Conservation (phyloP, 1,140 invertebrate species). For the Zeugodacus cucurbitae region DNA sequence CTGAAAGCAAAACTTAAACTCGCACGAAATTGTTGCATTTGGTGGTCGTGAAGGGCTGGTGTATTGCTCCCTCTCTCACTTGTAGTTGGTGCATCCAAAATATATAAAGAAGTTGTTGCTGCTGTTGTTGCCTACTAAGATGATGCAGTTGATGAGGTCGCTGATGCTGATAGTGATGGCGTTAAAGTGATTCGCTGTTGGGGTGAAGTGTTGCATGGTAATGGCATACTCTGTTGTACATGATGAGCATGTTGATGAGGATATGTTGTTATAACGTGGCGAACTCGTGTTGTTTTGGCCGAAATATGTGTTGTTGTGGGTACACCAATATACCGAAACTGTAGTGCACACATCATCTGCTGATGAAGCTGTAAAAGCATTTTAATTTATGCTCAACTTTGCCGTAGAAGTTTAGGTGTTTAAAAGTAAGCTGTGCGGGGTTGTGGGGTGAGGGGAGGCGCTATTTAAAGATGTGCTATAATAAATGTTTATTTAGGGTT, state of each 20-base stretch:
- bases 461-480: too few relatives aligned
- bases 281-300: not conserved
- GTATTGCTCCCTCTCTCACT: not conserved
- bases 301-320: not conserved
- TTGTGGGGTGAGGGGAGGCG: not conserved
- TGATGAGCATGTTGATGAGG: not conserved
- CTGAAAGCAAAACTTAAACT: not conserved
- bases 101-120: not conserved
- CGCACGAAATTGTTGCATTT: not conserved
- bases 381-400: not conserved
- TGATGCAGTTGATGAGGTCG: not conserved
- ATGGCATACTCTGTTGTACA: not conserved
- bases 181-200: not conserved
- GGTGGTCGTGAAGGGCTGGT: not conserved
- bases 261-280: not conserved
- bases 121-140: not conserved
- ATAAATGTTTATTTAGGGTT: too few relatives aligned
- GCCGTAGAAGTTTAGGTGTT: not conserved
- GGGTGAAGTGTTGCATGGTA: not conserved
- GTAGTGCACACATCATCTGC: not conserved
- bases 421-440: not conserved
- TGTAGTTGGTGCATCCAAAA: not conserved
- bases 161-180: not conserved
- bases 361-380: not conserved
- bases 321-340: not conserved